phyloP scores from a whole-genome alignment of 2,888 invertebrate species.

The Seira sanloemensis region DNA sequence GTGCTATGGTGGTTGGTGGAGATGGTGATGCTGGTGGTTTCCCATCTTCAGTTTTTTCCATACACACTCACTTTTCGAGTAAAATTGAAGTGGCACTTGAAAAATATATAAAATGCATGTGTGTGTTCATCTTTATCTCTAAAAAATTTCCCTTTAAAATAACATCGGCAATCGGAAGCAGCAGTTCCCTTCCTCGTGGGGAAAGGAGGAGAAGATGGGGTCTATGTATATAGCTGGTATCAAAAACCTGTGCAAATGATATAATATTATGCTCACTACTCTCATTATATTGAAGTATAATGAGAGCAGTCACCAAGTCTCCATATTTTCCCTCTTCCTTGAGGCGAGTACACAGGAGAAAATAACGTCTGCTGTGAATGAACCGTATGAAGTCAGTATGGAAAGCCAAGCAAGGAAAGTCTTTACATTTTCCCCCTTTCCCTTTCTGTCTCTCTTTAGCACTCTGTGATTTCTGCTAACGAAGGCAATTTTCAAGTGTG shows the following conservation, averaged over 20 bases:
- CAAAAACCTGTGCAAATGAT: too few relatives aligned
- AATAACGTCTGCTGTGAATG: background rate
- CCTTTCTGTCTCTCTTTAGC: conserved; percentile 5
- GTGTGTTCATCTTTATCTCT: background rate
- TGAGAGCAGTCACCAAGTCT: too few relatives aligned
- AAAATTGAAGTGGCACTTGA: conserved; percentile 44
- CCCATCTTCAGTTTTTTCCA: too few relatives aligned
- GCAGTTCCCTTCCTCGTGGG: too few relatives aligned
- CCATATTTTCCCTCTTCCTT: background rate
- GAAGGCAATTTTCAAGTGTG: conserved; percentile 73
- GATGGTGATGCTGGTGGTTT: conserved; percentile 17
- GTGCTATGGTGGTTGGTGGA: background rate
- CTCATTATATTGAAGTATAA: too few relatives aligned
- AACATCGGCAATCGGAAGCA: too few relatives aligned
- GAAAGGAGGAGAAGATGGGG: too few relatives aligned
- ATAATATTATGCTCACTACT: too few relatives aligned
- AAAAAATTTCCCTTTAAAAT: background rate
- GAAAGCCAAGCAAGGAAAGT: background rate
- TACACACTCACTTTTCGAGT: too few relatives aligned
- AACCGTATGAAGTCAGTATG: background rate
- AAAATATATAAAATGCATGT: conserved; percentile 17
- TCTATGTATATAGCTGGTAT: too few relatives aligned
- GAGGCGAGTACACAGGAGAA: background rate
- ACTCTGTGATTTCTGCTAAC: conserved; percentile 73
- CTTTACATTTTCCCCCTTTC: conserved; percentile 35